Evolutionary conservation across 2,797 vertebrate genomes (phyloP).

Genomic region (Microchirus variegatus): DNA sequence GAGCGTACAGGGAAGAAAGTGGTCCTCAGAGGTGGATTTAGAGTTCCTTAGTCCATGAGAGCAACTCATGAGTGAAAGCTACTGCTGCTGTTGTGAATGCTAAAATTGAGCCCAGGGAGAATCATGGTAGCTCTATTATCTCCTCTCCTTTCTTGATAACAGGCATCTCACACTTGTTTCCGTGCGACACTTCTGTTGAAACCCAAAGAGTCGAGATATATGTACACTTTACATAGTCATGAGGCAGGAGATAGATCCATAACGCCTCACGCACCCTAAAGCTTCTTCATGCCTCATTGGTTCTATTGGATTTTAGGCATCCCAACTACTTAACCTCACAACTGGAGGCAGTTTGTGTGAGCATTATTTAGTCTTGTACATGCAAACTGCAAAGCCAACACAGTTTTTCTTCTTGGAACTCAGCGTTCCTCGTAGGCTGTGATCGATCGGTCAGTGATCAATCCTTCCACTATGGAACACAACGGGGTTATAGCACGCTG

Average conservation of each 20-base stretch:
- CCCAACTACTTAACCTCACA: conserved; percentile 59
- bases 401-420: conserved; percentile 56
- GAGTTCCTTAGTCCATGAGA: conserved; percentile 59
- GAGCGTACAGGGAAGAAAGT: conserved; percentile 38
- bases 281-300: conserved; percentile 48
- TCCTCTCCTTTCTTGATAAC: conserved; percentile 3
- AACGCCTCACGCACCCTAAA: conserved; percentile 43
- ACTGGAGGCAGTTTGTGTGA: conserved; percentile 66
- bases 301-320: conserved; percentile 60
- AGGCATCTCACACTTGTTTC: conserved; percentile 8
- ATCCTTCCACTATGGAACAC: conserved; percentile 47
- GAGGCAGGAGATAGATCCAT: conserved; percentile 37
- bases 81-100: conserved; percentile 58
- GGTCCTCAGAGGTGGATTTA: conserved; percentile 66
- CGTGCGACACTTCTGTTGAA: conserved; percentile 32
- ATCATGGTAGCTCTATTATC: conserved; percentile 20
- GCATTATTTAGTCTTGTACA: conserved; percentile 60
- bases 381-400: conserved; percentile 58
- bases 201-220: conserved; percentile 5
- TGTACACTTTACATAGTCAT: conserved; percentile 18
- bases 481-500: conserved; percentile 45
- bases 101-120: conserved; percentile 54
- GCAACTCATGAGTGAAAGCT: conserved; percentile 37
- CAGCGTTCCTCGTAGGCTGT: conserved; percentile 53
- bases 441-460: conserved; percentile 69